Base-by-base conservation (phyloP, 2,888 invertebrate species). In the Anaspis maculata region DNA sequence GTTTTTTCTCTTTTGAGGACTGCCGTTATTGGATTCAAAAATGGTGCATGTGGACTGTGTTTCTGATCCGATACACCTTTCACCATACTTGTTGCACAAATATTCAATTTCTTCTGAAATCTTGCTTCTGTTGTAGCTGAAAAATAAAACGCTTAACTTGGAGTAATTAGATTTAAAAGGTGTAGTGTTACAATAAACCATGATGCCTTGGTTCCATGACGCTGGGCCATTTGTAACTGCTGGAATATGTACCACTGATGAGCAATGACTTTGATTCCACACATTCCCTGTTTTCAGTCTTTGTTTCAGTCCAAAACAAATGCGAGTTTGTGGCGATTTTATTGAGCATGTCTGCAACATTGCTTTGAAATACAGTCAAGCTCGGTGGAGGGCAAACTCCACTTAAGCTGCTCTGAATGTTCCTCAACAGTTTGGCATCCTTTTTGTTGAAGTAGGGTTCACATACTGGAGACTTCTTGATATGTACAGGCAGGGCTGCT, bases 331-430 rank as follows among this genome's bases (percentile, higher is more conserved):
- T 38, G 22, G 60, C 48, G 13, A 62, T 45, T 46, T 56, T 63
- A 12, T 71, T 66, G 11, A 85, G 69, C 62, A 81, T 77, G 53
- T 79, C 77, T 14, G 70, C 66, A 12, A 77, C 74, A 53, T 81
- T 78, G 32, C 76, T 68, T 48, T 79, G 77, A 13, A 79, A 66
- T 21, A 73, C 75, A 9, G 84, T 85, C 7, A 83, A 70, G 13
- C 80, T 82, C 1, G 83, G 84, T 6, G 85, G 86, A 13, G 86
- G 85, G 5, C 79, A 68, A 1, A 86, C 72, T 1, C 85, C 85
- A 44, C 73, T 73, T 5, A 86, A 61, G 26, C 71, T 73, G 54
- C 72, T 73, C 58, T 79, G 71, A 27, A 76, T 61, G 41, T 62
- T 61, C 25, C 52, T 61, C 13, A 70, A 44, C 35, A 70, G 45